Evolutionary conservation across 2,797 vertebrate genomes (phyloP), one percentile per base, ranked within the genome.

Genomic region (Thaleichthys pacificus): DNA sequence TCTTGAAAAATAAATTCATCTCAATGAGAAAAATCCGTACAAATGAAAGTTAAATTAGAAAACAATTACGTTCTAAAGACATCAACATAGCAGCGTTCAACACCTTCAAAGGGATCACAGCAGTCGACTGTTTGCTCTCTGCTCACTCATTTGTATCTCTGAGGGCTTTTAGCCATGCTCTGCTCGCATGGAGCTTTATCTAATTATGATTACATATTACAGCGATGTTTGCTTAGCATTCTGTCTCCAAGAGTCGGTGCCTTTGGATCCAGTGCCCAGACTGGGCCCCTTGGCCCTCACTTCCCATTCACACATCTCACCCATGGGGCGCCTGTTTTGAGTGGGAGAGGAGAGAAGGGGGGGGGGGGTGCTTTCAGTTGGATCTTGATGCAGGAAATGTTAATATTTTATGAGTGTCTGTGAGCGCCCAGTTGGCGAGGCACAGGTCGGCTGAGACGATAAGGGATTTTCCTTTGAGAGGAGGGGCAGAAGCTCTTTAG

Each of bases 351-450:
- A 68, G 77, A 66, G 61, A 82, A 62, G 81, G 5, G 15, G 66
- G 65, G 77, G 67, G 51, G 63, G 17, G 15, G 65, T 26, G 49
- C 17, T 80, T 14, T 80, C 9, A 47, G 56, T 78, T 77, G 79
- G 67, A 72, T 28, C 64, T 71, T 70, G 69, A 56, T 68, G 75
- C 58, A 14, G 60, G 76, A 73, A 63, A 71, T 78, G 75, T 84
- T 73, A 85, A 88, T 87, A 84, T 88, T 85, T 67, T 87, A 80
- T 71, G 79, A 72, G 57, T 68, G 63, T 84, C 75, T 74, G 69
- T 78, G 80, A 83, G 82, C 84, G 82, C 72, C 71, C 78, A 71
- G 74, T 83, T 77, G 80, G 77, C 80, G 84, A 82, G 28, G 22
- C 51, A 82, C 1, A 74, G 80, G 17, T 77, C 76, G 70, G n/a